Conservation (phyloP, 2,113 vertebrate species). For the Orientallactaga bullata region DNA sequence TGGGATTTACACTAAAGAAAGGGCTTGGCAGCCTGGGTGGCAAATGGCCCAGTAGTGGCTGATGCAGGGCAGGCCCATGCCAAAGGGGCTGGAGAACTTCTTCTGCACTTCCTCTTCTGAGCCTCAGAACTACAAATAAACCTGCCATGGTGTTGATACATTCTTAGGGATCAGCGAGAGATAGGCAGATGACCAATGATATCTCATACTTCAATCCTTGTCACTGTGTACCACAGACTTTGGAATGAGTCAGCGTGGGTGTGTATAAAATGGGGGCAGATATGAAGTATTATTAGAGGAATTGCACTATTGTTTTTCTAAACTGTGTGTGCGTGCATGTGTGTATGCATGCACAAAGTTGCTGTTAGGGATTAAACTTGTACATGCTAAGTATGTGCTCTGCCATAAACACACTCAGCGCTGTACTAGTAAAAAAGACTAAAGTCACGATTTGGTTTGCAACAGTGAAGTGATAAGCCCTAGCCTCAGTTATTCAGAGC, state of each 20-base stretch:
- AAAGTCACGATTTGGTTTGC: background rate
- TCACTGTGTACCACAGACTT: background rate
- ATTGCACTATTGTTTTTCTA: background rate
- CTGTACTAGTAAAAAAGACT: background rate
- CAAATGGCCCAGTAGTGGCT: background rate
- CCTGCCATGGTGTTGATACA: fast-evolving
- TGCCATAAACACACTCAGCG: background rate
- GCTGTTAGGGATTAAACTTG: background rate
- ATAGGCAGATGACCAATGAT: background rate
- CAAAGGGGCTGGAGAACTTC: background rate
- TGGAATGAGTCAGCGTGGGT: background rate
- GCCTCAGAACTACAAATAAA: background rate
- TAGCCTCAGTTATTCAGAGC: background rate
- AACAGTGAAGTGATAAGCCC: background rate
- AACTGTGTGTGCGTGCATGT: no score
- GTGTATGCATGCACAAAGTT: no score
- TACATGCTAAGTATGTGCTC: no score
- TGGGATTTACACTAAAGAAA: background rate
- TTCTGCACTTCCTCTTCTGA: background rate
- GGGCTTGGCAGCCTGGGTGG: background rate
- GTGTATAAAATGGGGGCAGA: background rate
- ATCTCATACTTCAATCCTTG: background rate
- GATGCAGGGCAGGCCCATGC: background rate
- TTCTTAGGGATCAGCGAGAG: background rate
- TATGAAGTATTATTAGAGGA: background rate